These are phyloP conservation scores for Rhegmatorhina hoffmannsi DNA, from an alignment of 2,113 vertebrate genomes.

Conservation along the genomic window DNA sequence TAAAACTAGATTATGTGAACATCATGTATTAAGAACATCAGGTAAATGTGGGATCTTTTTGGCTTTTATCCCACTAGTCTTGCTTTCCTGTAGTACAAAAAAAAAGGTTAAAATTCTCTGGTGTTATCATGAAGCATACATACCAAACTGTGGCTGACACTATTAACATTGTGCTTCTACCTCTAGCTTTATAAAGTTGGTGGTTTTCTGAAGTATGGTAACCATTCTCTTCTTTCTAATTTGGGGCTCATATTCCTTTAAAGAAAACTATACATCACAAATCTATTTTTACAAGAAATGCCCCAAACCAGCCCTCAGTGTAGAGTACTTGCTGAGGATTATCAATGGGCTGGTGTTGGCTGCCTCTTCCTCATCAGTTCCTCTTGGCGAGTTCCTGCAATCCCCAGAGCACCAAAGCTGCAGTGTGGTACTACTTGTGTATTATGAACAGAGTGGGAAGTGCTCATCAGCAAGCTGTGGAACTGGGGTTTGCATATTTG, in stretches of 20 bases:
- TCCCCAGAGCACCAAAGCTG: neutral
- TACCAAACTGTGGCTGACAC: neutral
- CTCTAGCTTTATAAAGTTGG: neutral
- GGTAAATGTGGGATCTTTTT: neutral
- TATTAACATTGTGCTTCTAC: neutral
- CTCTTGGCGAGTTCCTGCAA: neutral
- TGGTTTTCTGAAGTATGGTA: neutral
- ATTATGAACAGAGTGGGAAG: neutral
- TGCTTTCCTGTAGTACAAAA: neutral
- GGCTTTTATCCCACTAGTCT: neutral
- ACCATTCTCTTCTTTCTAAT: neutral
- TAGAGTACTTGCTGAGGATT: neutral
- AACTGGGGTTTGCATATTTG: neutral
- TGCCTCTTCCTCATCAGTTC: neutral
- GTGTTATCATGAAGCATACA: neutral
- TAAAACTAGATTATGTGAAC: neutral
- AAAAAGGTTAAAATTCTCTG: neutral
- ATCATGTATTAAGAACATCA: neutral
- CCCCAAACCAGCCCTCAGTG: neutral
- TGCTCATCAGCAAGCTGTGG: neutral
- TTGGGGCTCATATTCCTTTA: neutral
- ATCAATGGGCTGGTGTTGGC: neutral
- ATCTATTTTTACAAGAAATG: neutral
- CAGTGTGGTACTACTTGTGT: neutral
- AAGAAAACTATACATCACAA: neutral